Percentiles rank a stretch among this genome's conserved stretches.
Conservation (phyloP, 30 jellyfish, hydroid and myxozoan species). For the Hydractinia echinata region DNA sequence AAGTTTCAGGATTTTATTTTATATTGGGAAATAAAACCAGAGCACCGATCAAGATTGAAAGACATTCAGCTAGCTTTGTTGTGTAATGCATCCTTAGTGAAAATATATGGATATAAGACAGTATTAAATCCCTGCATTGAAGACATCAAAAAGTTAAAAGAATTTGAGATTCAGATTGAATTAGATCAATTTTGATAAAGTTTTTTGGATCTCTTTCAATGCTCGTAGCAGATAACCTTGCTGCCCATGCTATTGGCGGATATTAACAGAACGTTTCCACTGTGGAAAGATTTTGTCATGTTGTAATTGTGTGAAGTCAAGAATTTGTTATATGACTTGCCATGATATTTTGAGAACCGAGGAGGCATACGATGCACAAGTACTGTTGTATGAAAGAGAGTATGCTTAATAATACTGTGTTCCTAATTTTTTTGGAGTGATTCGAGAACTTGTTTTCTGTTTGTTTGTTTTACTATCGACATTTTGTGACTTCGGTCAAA, state of each 20-base stretch:
- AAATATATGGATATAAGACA: not conserved
- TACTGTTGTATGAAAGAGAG: too few species aligned
- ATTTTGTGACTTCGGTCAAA: too few species aligned
- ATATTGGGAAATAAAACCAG: not conserved
- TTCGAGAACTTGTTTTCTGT: too few species aligned
- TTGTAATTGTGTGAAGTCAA: not conserved
- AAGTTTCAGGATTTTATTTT: not conserved
- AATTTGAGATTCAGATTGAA: too few species aligned
- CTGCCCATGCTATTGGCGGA: not conserved
- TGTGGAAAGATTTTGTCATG: slow-evolving; percentile 7
- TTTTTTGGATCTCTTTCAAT: not conserved
- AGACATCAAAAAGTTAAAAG: too few species aligned
- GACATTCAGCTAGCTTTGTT: slow-evolving; percentile 3
- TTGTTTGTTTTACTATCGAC: too few species aligned
- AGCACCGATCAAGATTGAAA: slow-evolving; percentile 3
- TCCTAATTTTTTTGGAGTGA: too few species aligned
- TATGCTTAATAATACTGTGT: too few species aligned
- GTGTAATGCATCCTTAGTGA: not conserved
- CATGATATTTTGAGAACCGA: not conserved
- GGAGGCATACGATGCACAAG: slow-evolving; percentile 16
- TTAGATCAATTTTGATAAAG: too few species aligned
- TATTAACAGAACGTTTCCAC: too few species aligned
- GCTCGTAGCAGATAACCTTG: not conserved
- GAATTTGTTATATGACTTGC: not conserved
- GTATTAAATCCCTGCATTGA: too few species aligned